phyloP scores from a whole-genome alignment of 2,888 invertebrate genomes.

The Dichetophora obliterata region DNA sequence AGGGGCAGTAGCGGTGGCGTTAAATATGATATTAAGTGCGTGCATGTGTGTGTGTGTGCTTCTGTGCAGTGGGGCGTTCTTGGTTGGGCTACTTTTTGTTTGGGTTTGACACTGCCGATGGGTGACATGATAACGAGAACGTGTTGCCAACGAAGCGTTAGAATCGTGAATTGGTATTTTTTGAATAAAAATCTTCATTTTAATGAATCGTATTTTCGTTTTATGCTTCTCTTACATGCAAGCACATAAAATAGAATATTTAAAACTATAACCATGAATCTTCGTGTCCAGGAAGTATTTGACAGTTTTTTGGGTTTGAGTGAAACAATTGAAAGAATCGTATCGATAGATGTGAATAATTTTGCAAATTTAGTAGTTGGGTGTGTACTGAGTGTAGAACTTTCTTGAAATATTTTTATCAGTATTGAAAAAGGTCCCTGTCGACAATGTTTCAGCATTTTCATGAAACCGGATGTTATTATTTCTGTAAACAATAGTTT shows the following conservation, averaged over 20 bases:
- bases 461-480: background rate
- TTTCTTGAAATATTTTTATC: too few species aligned
- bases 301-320: constrained; percentile 21
- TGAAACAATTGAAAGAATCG: background rate
- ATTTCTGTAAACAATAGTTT: background rate
- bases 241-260: background rate
- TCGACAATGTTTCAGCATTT: too few species aligned
- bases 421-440: too few species aligned
- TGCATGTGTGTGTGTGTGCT: background rate
- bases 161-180: background rate
- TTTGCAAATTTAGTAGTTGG: too few species aligned
- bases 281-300: constrained; percentile 21
- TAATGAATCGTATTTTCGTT: background rate
- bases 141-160: constrained; percentile 9
- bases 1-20: background rate
- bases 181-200: background rate
- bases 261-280: constrained; percentile 12
- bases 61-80: background rate
- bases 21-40: background rate
- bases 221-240: background rate
- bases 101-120: background rate
- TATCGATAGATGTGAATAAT: too few species aligned
- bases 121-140: constrained; percentile 1
- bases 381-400: too few species aligned
- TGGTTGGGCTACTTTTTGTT: background rate